phyloP scores from a whole-genome alignment of 2,797 vertebrate species.

The Luscinia megarhynchos region DNA sequence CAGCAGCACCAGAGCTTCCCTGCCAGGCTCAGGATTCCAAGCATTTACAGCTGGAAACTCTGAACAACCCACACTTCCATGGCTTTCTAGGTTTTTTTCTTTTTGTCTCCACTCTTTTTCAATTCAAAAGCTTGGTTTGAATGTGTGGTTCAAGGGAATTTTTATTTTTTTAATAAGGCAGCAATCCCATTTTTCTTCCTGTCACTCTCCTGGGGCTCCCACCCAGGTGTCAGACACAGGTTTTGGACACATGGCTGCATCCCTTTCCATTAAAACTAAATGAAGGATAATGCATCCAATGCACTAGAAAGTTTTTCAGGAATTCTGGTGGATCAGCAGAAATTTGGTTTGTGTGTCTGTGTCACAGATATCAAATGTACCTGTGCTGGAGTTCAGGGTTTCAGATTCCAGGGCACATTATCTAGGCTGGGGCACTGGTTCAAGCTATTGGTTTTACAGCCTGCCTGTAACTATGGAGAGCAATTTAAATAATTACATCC shows the following conservation, averaged over 20 bases:
- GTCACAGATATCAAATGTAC: neutral
- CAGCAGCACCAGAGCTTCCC: neutral
- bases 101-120: neutral
- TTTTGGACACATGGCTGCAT: neutral
- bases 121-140: neutral
- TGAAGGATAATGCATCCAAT: fast-evolving
- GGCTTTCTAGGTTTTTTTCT: neutral
- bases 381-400: neutral
- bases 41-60: neutral
- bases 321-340: neutral
- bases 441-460: conserved; percentile 38
- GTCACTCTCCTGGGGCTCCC: neutral
- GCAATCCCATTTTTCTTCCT: neutral
- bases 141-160: neutral
- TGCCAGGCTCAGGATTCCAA: neutral
- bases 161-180: neutral
- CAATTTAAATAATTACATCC: conserved; percentile 56
- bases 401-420: conserved; percentile 1
- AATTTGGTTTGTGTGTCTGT: neutral
- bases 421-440: conserved; percentile 29
- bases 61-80: neutral
- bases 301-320: neutral
- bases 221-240: neutral
- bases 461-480: conserved; percentile 20
- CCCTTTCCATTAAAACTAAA: neutral